These are phyloP conservation scores for Malurus splendens DNA, from an alignment of 2,797 vertebrate species.

Conservation along the genomic window DNA sequence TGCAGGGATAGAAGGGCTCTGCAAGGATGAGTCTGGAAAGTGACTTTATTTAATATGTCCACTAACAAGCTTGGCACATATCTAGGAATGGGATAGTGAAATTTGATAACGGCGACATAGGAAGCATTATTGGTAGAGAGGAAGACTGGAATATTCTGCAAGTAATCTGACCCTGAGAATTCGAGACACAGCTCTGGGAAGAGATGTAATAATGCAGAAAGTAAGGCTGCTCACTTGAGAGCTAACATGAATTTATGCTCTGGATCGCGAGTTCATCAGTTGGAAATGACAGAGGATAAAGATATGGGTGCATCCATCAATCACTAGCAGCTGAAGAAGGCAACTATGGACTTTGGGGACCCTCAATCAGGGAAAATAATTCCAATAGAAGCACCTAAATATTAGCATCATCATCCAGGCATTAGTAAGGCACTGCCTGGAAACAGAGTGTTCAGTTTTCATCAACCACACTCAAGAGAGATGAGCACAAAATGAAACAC, in stretches of 20 bases:
- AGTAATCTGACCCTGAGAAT: background rate
- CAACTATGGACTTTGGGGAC: background rate
- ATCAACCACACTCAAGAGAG: background rate
- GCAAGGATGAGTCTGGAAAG: background rate
- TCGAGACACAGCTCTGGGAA: background rate
- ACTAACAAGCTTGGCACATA: background rate
- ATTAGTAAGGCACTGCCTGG: background rate
- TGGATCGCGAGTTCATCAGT: background rate
- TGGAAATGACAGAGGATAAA: background rate
- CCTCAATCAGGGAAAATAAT: background rate
- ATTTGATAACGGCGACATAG: background rate
- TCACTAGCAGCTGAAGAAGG: background rate
- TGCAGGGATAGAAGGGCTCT: background rate
- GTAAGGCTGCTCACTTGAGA: background rate
- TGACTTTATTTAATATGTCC: background rate
- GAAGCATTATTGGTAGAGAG: background rate
- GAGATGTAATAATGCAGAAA: constrained; percentile 8
- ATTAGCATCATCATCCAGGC: background rate
- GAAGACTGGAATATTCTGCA: background rate
- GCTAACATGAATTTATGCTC: background rate
- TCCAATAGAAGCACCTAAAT: background rate
- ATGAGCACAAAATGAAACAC: background rate
- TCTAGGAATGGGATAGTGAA: background rate
- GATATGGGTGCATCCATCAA: background rate
- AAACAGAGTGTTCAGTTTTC: background rate